These are phyloP conservation scores for Bombus superbus DNA, from an alignment of 1,140 invertebrate species.

Conservation along the genomic window DNA sequence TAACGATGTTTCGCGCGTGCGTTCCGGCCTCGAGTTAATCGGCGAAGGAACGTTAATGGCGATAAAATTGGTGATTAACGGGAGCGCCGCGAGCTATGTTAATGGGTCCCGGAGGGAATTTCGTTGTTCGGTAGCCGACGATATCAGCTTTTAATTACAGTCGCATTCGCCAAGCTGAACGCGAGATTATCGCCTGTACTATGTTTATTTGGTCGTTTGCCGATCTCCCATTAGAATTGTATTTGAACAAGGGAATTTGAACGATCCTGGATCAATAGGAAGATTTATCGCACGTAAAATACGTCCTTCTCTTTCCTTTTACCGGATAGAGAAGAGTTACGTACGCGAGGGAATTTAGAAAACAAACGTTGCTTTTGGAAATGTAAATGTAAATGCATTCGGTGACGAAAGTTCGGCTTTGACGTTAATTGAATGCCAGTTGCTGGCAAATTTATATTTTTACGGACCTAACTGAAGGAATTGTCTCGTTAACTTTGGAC, in stretches of 20 bases:
- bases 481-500: no score
- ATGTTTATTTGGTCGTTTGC: slow-evolving; percentile 7
- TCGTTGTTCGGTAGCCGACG: slow-evolving; percentile 32
- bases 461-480: no score
- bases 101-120: slow-evolving; percentile 47
- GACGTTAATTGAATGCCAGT: no score
- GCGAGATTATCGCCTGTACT: slow-evolving; percentile 21
- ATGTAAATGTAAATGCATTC: no score
- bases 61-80: slow-evolving; percentile 55
- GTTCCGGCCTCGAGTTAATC: slow-evolving; percentile 39
- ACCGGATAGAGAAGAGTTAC: not conserved
- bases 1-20: slow-evolving; percentile 32
- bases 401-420: no score
- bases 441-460: no score
- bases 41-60: slow-evolving; percentile 44
- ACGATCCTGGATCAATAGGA: not conserved
- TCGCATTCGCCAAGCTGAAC: slow-evolving; percentile 1
- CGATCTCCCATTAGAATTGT: not conserved
- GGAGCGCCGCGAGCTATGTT: slow-evolving; percentile 36
- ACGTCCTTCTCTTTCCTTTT: not conserved
- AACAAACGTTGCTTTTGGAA: no score
- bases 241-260: not conserved
- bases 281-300: not conserved
- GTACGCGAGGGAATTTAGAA: not conserved
- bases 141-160: slow-evolving; percentile 52